Conservation (phyloP, 2,797 vertebrate genomes). For the Intellagama lesueurii region DNA sequence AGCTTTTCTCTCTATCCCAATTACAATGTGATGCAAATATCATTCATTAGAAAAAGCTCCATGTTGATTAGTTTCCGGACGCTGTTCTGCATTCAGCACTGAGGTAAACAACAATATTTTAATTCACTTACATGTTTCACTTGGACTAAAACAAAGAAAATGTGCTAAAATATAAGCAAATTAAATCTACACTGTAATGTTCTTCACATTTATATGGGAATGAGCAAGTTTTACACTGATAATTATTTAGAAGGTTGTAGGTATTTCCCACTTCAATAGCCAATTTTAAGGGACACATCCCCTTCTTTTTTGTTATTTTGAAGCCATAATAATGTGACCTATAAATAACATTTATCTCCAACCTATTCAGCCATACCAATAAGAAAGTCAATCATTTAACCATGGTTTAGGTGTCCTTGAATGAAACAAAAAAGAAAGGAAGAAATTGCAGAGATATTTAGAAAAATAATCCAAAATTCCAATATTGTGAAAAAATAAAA, state of each 20-base stretch:
- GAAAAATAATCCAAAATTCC: too few relatives aligned
- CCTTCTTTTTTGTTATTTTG: not conserved
- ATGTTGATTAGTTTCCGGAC: not conserved
- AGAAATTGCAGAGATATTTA: not conserved
- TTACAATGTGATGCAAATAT: conserved; percentile 2
- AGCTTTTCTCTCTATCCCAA: conserved; percentile 3
- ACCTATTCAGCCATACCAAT: not conserved
- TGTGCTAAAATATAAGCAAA: not conserved
- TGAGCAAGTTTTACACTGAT: not conserved
- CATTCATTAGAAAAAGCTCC: not conserved
- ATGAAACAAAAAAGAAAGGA: not conserved
- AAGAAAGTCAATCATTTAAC: not conserved
- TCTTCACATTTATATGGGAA: not conserved
- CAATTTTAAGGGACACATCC: not conserved
- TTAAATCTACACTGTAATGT: not conserved
- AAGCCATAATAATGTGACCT: conserved; percentile 20
- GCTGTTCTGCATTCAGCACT: not conserved
- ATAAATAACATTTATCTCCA: not conserved
- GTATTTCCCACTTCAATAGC: not conserved
- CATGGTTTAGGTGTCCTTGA: not conserved
- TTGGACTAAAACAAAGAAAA: not conserved
- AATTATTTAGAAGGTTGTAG: not conserved
- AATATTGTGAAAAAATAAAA: too few relatives aligned
- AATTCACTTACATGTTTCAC: not conserved
- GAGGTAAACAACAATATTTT: not conserved